phyloP scores from a whole-genome alignment of 92 coral and sea anemone species.

The Parazoanthus darwini region DNA sequence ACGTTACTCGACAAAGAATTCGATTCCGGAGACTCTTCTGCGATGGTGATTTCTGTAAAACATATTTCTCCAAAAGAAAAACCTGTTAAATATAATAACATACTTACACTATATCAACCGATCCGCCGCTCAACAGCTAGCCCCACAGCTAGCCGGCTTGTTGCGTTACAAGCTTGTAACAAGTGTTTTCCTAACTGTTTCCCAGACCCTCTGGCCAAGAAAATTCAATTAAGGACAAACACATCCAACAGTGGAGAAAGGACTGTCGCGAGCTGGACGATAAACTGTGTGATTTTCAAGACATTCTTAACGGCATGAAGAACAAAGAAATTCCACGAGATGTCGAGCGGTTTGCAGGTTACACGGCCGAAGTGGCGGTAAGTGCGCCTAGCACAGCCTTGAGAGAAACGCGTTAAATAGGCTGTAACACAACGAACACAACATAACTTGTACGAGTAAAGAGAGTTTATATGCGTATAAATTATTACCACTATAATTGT shows the following conservation, averaged over 20 bases:
- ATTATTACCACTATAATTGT: too few relatives aligned
- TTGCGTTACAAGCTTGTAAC: too few relatives aligned
- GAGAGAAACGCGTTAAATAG: not conserved
- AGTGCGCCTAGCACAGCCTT: not conserved
- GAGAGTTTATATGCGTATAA: too few relatives aligned
- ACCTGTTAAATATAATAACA: too few relatives aligned
- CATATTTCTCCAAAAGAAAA: too few relatives aligned
- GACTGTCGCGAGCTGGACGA: slow-evolving; percentile 5
- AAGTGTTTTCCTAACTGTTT: not conserved
- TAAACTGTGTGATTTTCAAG: slow-evolving; percentile 19
- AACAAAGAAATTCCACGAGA: slow-evolving; percentile 30
- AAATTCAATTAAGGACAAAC: not conserved
- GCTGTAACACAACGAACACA: too few relatives aligned
- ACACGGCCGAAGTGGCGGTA: slow-evolving; percentile 40
- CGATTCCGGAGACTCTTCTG: slow-evolving; percentile 84
- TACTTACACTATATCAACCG: too few relatives aligned
- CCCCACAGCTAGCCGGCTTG: too few relatives aligned
- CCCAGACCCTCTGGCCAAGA: not conserved
- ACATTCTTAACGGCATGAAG: slow-evolving; percentile 30
- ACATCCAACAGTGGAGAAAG: slow-evolving; percentile 8
- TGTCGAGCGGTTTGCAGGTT: slow-evolving; percentile 19
- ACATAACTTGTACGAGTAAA: too few relatives aligned
- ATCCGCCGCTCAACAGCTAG: too few relatives aligned
- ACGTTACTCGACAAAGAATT: slow-evolving; percentile 81
- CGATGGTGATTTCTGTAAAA: too few relatives aligned